Evolutionary conservation across 2,888 invertebrate species (phyloP).

Genomic region (Tineola bisselliella): DNA sequence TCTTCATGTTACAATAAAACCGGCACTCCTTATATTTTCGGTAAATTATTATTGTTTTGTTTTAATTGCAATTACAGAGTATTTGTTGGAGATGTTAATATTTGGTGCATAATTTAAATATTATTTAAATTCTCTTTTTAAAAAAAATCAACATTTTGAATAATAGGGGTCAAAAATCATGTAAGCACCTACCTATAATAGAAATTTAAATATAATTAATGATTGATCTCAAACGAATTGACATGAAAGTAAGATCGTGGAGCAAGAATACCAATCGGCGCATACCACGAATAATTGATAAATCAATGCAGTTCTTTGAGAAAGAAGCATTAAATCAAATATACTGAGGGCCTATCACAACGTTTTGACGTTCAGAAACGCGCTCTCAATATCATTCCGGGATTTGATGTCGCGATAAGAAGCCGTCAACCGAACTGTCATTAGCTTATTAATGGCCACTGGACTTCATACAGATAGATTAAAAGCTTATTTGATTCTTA

Average conservation of each 20-base stretch:
- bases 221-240: constrained; percentile 54
- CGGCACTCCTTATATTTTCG: not conserved
- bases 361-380: constrained; percentile 60
- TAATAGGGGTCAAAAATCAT: not conserved
- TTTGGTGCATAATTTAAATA: no score
- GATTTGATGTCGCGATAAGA: constrained; percentile 61
- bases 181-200: not conserved
- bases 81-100: no score
- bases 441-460: constrained; percentile 55
- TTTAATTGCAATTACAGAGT: no score
- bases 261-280: constrained; percentile 54
- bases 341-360: constrained; percentile 51
- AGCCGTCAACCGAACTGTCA: constrained; percentile 62
- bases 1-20: not conserved
- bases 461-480: constrained; percentile 45
- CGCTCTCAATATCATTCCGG: constrained; percentile 54
- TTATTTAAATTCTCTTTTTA: no score
- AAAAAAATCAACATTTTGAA: not conserved
- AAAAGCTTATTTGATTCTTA: constrained; percentile 44
- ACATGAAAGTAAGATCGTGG: constrained; percentile 64
- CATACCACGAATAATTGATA: constrained; percentile 63
- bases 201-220: constrained; percentile 43
- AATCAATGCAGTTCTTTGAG: constrained; percentile 59
- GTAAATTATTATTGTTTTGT: not conserved
- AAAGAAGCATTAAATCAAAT: constrained; percentile 62